Base-by-base conservation (phyloP, 2,797 vertebrate species). In the Heteromormyrus szaboi region DNA sequence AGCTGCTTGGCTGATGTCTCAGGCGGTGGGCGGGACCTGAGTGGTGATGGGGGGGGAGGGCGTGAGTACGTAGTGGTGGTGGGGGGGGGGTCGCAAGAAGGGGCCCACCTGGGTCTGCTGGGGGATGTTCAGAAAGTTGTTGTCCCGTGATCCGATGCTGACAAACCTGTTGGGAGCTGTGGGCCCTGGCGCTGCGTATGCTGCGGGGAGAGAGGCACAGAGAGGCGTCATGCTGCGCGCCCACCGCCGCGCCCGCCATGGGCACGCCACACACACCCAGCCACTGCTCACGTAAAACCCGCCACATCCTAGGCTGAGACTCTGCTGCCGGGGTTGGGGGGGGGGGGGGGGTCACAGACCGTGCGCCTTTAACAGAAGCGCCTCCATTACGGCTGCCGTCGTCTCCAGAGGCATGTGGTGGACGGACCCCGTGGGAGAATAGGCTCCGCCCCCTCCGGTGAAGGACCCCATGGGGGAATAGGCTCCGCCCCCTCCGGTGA, bases 131-230 rank as follows among this genome's bases (percentile, higher is more conserved):
- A 98, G 97, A 98, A 99, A 98, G 97, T 99, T 98, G 96, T 93
- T 96, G 97, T 98, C 97, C 97, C 97, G 97, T 98, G 97, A 96
- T 98, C 97, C 97, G 97, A 99, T 98, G 97, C 97, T 95, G 98
- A 98, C 98, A 98, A 98, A 97, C 97, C 98, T 97, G 98, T 97
- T 98, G 97, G 98, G 96, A 98, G 97, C 95, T 97, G 98, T 94
- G 97, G 98, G 95, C 97, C 97, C 97, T 97, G 97, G 95, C 97
- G 98, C 95, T 97, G 97, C 94, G 97, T 98, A 98, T 97, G 98
- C 98, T 98, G 95, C 81, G 93, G 86, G 22, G n/a, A 53, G n/a
- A 48, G n/a, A 48, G 72, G 87, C 46, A 88, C 48, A 88, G 53
- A 88, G 41, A 88, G 88, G 54, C 56, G 81, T 89, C 88, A 89